Base-by-base conservation (phyloP, 1,140 invertebrate species). In the Drosophila tristis region DNA sequence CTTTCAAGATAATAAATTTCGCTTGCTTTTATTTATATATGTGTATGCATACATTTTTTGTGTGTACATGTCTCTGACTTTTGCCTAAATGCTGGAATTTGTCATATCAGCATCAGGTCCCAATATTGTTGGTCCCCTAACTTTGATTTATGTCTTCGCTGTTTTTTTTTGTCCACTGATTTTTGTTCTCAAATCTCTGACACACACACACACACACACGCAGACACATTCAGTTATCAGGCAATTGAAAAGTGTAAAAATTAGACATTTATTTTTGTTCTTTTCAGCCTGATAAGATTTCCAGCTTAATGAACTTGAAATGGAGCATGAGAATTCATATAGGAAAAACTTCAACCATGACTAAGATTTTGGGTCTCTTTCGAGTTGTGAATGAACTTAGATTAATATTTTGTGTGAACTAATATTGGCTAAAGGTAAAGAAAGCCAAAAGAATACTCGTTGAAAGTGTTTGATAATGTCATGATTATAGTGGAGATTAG, bases 101-200 rank as follows among this genome's bases (percentile, higher is more conserved):
- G 74, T 81, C 81, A 81, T 86, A 86, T 87, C 78, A 78, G 77
- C 67, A 64, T 31, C 66, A 45, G 39, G 13, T 20, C 3, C 9
- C 29, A 25, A 49, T 48, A 66, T 79, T 42, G 65, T 63, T 54
- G 29, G 43, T 39, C 15, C 45, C 26, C 35, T 35, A 62, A 64
- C 70, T 51, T 74, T 79, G 77, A 79, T 79, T 79, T 79, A 79
- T 74, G 58, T 39, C 35, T 44, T 47, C 47, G 26, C 20, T 39
- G 23, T 4, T 26, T 64, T 35, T 45, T 51, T 51, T 58, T 43
- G 11, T 35, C 25, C 63, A 25, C 11, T 35, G 51, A 64, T 78
- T 60, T 39, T 26, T 25, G 26, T 57, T 56, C 43, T 73, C 71
- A 74, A 74, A 59, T 56, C 50, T 49, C 11, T 23, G 23, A 49